Base-by-base conservation (phyloP, 2,113 vertebrate genomes). In the Eonycteris spelaea region DNA sequence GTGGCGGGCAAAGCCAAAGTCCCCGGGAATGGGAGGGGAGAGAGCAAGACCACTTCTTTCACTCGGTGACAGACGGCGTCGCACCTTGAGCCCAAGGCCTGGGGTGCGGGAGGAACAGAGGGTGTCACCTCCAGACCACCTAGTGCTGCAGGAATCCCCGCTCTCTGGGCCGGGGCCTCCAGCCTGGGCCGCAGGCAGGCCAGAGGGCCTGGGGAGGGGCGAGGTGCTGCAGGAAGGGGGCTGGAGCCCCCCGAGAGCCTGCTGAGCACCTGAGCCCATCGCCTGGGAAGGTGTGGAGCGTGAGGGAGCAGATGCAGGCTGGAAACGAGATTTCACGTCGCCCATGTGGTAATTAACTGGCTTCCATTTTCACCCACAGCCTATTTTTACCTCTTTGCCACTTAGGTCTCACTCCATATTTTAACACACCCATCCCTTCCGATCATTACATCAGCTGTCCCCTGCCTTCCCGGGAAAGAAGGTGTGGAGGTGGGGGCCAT, bases 301-400 rank as follows among this genome's bases (percentile, higher is more conserved):
- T 86, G 97, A 97, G 95, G 97, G 95, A 90, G 92, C 97, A 92
- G 96, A 96, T 57, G 93, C 97, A 96, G 96, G 96, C 97, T 97
- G 97, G 97, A 97, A 98, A 97, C 92, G 74, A 96, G 97, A 97
- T 98, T 98, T 97, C 94, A 48, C 89, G 68, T 97, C 96, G 96
- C 96, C 97, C 83, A 63, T 91, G 83, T 97, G 98, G 97, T 97
- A 93, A 97, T 97, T 93, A 98, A 92, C 95, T 73, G 96, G 96
- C 96, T 97, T 97, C 96, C 97, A 96, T 98, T 97, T 97, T 98
- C 97, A 78, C 98, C 97, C 96, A 9, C 96, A 1, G 61, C 95
- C 97, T 98, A 97, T 98, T 98, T 98, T 98, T 98, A 98, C 97
- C 96, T 97, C 61, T 94, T 96, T 93, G 84, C 63, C 91, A 94